These are phyloP conservation scores for Acyrthosiphon pisum DNA, from an alignment of 1,140 invertebrate species.

Conservation along the genomic window DNA sequence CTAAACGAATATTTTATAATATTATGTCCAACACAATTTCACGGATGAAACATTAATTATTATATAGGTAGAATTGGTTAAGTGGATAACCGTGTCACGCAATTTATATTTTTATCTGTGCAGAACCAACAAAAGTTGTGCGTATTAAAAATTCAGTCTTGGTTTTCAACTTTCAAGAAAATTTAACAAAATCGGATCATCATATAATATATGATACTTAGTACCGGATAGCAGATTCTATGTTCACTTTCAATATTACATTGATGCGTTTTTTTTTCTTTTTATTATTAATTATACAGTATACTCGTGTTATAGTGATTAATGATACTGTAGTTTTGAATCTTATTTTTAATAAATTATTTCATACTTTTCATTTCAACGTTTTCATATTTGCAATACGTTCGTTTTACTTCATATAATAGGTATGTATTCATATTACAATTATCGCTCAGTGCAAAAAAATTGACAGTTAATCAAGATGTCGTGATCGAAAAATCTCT, in stretches of 20 bases:
- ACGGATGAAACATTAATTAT: not conserved
- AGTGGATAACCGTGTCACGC: no score
- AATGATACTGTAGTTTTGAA: not conserved
- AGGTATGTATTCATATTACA: no score
- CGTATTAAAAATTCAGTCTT: not conserved
- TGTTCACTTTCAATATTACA: not conserved
- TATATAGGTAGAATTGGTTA: no score
- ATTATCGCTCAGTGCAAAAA: not conserved
- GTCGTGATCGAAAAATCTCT: not conserved
- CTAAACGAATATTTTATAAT: not conserved
- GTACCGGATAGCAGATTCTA: not conserved
- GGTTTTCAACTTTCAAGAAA: not conserved
- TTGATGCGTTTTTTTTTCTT: not conserved
- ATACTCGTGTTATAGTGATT: not conserved
- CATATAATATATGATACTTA: not conserved
- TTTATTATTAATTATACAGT: not conserved
- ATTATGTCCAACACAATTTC: not conserved
- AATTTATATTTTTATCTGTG: not conserved
- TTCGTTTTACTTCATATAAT: not conserved
- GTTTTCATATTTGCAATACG: not conserved
- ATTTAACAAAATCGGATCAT: not conserved
- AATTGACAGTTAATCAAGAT: accelerated
- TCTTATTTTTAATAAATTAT: not conserved
- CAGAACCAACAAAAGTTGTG: not conserved
- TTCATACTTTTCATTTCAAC: not conserved